phyloP scores from a whole-genome alignment of 2,888 invertebrate species.

The Drepanosiphum platanoidis region DNA sequence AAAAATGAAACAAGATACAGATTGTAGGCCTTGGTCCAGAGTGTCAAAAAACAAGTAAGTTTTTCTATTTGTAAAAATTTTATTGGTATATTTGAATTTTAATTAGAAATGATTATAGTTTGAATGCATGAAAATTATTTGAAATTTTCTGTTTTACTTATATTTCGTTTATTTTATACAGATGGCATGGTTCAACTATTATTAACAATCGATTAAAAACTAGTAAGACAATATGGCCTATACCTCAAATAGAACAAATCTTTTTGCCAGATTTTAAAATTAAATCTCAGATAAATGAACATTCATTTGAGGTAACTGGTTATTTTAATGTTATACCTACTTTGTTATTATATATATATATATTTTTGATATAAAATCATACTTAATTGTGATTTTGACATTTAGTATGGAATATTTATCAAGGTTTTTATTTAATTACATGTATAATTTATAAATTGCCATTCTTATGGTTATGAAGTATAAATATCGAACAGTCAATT shows the following conservation, averaged over 20 bases:
- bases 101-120: neutral
- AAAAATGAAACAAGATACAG: conserved; percentile 68
- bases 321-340: too few species aligned
- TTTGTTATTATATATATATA: too few species aligned
- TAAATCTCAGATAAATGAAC: conserved; percentile 72
- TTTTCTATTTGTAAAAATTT: neutral
- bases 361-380: too few species aligned
- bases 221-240: conserved; percentile 83
- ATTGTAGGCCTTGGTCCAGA: conserved; percentile 75
- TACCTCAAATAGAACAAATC: conserved; percentile 82
- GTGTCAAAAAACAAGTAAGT: conserved; percentile 65
- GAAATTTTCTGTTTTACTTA: neutral
- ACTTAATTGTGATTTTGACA: too few species aligned
- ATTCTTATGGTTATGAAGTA: too few species aligned
- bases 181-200: conserved; percentile 76
- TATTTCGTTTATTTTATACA: conserved; percentile 65
- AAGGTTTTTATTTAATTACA: too few species aligned
- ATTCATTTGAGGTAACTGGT: conserved; percentile 69
- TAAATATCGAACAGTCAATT: too few species aligned
- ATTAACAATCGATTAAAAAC: conserved; percentile 71
- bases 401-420: too few species aligned
- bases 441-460: too few species aligned
- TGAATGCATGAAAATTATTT: neutral
- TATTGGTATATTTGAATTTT: neutral
- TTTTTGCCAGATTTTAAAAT: conserved; percentile 90